A percentile compares a stretch with the other conserved stretches of the same genome.
phyloP scores from a whole-genome alignment of 1,140 invertebrate species.

The Pissodes strobi region DNA sequence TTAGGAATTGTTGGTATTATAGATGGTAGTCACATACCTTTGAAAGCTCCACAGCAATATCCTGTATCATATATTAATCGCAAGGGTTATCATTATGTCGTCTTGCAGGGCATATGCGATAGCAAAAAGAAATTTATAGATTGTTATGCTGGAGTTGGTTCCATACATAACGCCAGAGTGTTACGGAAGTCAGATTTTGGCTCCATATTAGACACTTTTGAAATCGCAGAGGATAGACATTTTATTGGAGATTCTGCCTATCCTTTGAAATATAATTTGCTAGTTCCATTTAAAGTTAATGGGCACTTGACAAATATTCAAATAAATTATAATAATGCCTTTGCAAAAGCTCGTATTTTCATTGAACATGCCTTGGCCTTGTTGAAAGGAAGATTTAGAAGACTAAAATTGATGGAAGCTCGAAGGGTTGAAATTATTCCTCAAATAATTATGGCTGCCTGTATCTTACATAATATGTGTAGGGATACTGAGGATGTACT shows the following conservation, averaged over 20 bases:
- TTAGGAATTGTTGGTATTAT: not conserved
- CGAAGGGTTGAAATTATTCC: not conserved
- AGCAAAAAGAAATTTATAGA: not conserved
- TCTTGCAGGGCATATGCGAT: no score
- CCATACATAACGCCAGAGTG: not conserved
- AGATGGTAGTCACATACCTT: no score
- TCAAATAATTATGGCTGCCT: not conserved
- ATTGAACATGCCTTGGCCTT: slow-evolving; percentile 4
- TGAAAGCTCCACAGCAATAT: no score
- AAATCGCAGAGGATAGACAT: slow-evolving; percentile 4
- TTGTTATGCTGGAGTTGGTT: slow-evolving; percentile 5
- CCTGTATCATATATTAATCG: not conserved
- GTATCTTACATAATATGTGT: slow-evolving; percentile 15
- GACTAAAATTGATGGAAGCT: slow-evolving; percentile 12
- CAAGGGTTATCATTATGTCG: no score
- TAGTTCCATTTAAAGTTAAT: slow-evolving; percentile 8
- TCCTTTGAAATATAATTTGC: not conserved
- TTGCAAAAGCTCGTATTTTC: not conserved
- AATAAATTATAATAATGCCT: slow-evolving; percentile 4
- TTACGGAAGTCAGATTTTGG: not conserved
- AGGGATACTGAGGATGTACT: no score
- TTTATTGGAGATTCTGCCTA: slow-evolving; percentile 11
- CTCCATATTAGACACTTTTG: not conserved
- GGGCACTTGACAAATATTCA: slow-evolving; percentile 4
- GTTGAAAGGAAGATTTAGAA: no score